Base-by-base conservation (phyloP, 2,888 invertebrate species). In the Choreutis nemorana region DNA sequence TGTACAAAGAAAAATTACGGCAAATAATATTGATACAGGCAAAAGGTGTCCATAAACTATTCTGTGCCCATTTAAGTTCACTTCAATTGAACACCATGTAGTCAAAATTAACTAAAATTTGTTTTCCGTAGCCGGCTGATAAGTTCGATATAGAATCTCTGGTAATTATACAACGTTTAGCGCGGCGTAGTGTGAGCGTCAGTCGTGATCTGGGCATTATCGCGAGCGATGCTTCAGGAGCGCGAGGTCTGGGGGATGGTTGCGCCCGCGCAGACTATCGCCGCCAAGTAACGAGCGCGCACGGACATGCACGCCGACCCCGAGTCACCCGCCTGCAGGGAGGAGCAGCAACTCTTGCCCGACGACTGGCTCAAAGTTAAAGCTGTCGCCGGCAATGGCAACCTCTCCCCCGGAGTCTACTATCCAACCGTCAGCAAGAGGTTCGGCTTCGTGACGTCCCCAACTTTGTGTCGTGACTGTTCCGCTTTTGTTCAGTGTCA, bases 161-260 rank as follows among this genome's bases (percentile, higher is more conserved):
- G 65, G 64, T 68, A 77, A 77, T 77, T 75, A 77, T 63, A 67
- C 66, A 64, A 57, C 55, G 62, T 63, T 75, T 75, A 77, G 72
- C 75, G 71, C 61, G 53, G 54, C 58, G 54, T 59, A 56, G 59
- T 52, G 56, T 58, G 54, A 57, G 55, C 53, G 60, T 54, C 67
- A 60, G 70, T 77, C 77, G 78, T 78, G 77, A 77, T 54, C 59
- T 70, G 56, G 64, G 58, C 68, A 77, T 77, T 78, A 78, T 70
- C 75, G 71, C 66, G 65, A 49, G 61, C 68, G 72, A 65, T 68
- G 77, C 73, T 71, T 64, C 72, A 73, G 75, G 65, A 64, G 24
- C 24, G 25, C 61, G 61, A 58, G 58, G 50, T 31, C 44, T 58
- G 61, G 58, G 72, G 71, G 71, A 59, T 60, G 60, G 44, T 45